Conservation (phyloP, 2,113 vertebrate species). For the Acanthochromis polyacanthus region DNA sequence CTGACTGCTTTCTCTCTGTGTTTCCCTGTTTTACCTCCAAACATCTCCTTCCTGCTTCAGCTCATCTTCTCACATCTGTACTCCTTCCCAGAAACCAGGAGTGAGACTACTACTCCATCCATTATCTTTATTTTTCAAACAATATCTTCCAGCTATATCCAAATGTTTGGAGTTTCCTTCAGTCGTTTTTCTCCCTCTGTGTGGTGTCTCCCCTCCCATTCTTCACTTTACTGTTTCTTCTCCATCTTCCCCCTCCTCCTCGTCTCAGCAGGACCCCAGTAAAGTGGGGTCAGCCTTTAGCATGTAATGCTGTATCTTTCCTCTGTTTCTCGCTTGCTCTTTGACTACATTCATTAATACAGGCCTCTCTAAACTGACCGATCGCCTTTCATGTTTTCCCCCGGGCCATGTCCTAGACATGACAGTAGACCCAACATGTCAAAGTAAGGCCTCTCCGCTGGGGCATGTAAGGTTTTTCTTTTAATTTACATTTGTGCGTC, state of each 20-base stretch:
- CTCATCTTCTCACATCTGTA: slow-evolving; percentile 18
- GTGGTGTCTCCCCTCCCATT: slow-evolving; percentile 44
- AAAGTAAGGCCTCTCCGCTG: slow-evolving; percentile 44
- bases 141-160: slow-evolving; percentile 16
- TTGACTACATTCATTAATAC: slow-evolving; percentile 73
- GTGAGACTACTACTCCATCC: slow-evolving; percentile 14
- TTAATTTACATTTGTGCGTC: slow-evolving; percentile 56
- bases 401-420: slow-evolving; percentile 66
- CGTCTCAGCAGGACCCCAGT: slow-evolving; percentile 62
- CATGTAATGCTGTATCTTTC: slow-evolving; percentile 67
- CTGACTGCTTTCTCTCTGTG: slow-evolving; percentile 33
- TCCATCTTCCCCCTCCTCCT: slow-evolving; percentile 34
- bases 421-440: slow-evolving; percentile 72
- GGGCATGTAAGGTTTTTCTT: slow-evolving; percentile 23
- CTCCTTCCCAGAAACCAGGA: slow-evolving; percentile 10
- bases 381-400: slow-evolving; percentile 79
- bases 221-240: slow-evolving; percentile 58
- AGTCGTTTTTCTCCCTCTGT: slow-evolving; percentile 51
- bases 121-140: slow-evolving; percentile 70
- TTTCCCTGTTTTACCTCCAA: slow-evolving; percentile 24
- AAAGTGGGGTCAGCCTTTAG: slow-evolving; percentile 78
- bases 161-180: slow-evolving; percentile 54
- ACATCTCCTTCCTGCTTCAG: slow-evolving; percentile 37
- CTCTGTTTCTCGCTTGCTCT: slow-evolving; percentile 69
- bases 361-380: slow-evolving; percentile 58